phyloP scores from a whole-genome alignment of 2,113 vertebrate genomes.

The Melanotaenia duboulayi region DNA sequence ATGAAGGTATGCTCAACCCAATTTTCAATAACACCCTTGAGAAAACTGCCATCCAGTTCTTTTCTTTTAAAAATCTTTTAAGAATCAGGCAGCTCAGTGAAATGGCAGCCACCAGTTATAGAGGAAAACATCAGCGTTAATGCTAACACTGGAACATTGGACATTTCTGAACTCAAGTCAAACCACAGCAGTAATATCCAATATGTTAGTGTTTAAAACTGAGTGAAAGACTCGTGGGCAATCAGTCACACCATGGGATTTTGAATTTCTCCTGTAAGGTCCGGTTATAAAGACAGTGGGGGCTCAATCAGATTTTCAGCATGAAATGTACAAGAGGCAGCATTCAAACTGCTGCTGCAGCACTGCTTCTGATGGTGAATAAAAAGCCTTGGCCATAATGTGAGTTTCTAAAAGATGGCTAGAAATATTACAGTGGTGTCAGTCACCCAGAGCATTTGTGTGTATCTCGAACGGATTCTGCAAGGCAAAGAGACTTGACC shows the following conservation, averaged over 20 bases:
- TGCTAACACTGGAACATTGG: neutral
- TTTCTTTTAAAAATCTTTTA: neutral
- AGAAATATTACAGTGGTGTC: slow-evolving; percentile 34
- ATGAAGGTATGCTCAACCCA: neutral
- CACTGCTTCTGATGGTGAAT: slow-evolving; percentile 24
- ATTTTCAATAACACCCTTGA: neutral
- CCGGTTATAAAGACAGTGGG: slow-evolving; percentile 15
- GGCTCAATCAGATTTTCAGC: slow-evolving; percentile 39
- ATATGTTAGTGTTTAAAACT: slow-evolving; percentile 23
- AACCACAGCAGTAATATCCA: slow-evolving; percentile 8
- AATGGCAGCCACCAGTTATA: slow-evolving; percentile 1
- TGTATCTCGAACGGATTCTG: slow-evolving; percentile 24
- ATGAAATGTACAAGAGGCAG: slow-evolving; percentile 59
- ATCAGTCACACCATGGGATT: slow-evolving; percentile 10
- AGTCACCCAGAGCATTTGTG: slow-evolving; percentile 21
- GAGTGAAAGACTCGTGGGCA: slow-evolving; percentile 34
- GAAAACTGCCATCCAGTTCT: neutral
- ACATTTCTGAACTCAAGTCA: slow-evolving; percentile 1
- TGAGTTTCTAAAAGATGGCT: slow-evolving; percentile 11
- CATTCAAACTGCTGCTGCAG: neutral
- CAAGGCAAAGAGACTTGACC: slow-evolving; percentile 22
- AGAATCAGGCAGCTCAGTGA: slow-evolving; percentile 2
- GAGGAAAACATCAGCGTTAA: neutral
- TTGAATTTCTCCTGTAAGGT: slow-evolving; percentile 19
- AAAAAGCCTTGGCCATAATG: slow-evolving; percentile 36